phyloP scores from a whole-genome alignment of 2,888 invertebrate genomes.

The Bugula neritina region DNA sequence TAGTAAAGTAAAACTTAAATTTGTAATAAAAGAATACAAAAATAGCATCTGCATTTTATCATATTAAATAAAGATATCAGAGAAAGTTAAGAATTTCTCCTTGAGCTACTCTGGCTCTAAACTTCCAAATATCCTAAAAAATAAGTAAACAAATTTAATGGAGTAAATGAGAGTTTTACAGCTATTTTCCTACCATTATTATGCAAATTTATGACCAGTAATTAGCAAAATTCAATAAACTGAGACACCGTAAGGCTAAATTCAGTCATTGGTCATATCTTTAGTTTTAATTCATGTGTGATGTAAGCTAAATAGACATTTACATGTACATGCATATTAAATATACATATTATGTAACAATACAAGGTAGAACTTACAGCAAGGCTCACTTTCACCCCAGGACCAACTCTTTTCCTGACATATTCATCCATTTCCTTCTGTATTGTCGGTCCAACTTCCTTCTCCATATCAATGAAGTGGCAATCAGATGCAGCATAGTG shows the following conservation, averaged over 20 bases:
- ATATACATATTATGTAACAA: not conserved
- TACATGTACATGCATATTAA: no score
- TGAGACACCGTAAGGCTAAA: no score
- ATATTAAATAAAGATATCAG: no score
- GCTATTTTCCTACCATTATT: no score
- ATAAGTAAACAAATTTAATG: not conserved
- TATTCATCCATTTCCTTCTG: slow-evolving; percentile 60
- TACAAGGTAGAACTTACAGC: slow-evolving; percentile 30
- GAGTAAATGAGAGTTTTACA: not conserved
- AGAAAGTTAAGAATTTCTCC: not conserved
- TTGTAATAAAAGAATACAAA: no score
- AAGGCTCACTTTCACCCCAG: slow-evolving; percentile 34
- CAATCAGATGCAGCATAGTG: slow-evolving; percentile 70
- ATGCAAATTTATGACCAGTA: no score
- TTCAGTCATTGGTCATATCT: no score
- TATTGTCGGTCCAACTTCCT: slow-evolving; percentile 63
- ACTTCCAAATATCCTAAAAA: slow-evolving; percentile 12
- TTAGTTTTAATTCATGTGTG: no score
- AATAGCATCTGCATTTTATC: no score
- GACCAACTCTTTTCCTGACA: slow-evolving; percentile 46
- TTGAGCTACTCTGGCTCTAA: slow-evolving; percentile 1
- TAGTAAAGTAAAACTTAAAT: no score
- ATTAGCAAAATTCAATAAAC: no score
- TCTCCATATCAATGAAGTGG: slow-evolving; percentile 64
- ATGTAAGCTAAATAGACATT: no score